These are phyloP conservation scores for Cyprinodon variegatus DNA, from an alignment of 2,113 vertebrate genomes.

Conservation along the genomic window DNA sequence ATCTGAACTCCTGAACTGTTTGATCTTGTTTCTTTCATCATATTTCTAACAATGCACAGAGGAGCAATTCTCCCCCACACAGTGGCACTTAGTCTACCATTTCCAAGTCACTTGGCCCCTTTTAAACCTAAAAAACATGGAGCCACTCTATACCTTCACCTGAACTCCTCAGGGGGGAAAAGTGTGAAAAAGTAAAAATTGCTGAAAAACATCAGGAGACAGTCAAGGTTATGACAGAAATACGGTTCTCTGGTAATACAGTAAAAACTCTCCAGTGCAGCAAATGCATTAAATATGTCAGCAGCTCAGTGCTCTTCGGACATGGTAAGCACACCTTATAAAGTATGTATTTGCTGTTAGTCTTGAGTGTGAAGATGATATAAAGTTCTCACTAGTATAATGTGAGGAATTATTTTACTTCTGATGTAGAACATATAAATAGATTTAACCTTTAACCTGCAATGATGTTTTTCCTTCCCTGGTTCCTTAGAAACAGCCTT, in stretches of 20 bases:
- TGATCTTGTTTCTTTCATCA: slow-evolving; percentile 46
- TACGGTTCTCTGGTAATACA: slow-evolving; percentile 18
- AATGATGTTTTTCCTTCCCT: too few relatives aligned
- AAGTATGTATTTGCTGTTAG: background rate
- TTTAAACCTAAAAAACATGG: slow-evolving; percentile 19
- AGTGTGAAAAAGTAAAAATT: slow-evolving; percentile 36
- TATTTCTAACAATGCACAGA: slow-evolving; percentile 24
- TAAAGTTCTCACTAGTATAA: background rate
- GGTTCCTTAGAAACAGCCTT: too few relatives aligned
- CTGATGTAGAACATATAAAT: background rate
- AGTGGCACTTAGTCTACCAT: background rate
- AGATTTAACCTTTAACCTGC: too few relatives aligned
- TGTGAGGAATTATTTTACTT: background rate
- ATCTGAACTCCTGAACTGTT: slow-evolving; percentile 38
- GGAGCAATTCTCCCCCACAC: slow-evolving; percentile 21
- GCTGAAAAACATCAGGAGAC: slow-evolving; percentile 24
- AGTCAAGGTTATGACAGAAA: slow-evolving; percentile 24
- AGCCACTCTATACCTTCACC: slow-evolving; percentile 24
- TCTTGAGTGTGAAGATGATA: background rate
- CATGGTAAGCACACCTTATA: background rate
- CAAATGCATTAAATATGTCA: slow-evolving; percentile 10
- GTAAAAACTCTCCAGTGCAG: slow-evolving; percentile 1
- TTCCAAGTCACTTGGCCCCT: slow-evolving; percentile 24
- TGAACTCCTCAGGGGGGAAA: slow-evolving; percentile 19
- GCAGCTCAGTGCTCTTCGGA: background rate